Evolutionary conservation across 37 sponge, comb jelly and placozoan genomes (phyloP).

Genomic region (Corticium candelabrum): DNA sequence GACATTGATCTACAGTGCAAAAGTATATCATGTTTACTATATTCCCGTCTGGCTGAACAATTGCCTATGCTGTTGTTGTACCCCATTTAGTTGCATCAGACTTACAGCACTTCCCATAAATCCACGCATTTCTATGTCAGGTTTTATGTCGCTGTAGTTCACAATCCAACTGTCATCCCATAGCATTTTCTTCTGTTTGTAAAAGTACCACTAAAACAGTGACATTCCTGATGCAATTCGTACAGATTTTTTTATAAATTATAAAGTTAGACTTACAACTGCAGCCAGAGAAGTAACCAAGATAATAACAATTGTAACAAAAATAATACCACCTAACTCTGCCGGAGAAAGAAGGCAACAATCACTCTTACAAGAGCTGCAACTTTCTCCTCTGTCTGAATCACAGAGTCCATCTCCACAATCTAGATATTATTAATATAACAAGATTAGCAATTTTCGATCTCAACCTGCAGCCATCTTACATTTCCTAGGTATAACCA

Average conservation of each 20-base stretch:
- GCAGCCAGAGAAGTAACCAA: no score
- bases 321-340: not conserved
- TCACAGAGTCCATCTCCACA: conserved; percentile 56
- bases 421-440: conserved; percentile 10
- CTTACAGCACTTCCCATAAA: not conserved
- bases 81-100: not conserved
- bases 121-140: not conserved
- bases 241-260: no score
- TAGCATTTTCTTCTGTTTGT: conserved; percentile 49
- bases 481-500: conserved; percentile 24
- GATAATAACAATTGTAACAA: no score
- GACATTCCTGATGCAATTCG: no score
- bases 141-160: not conserved
- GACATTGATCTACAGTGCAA: no score
- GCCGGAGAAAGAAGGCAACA: conserved; percentile 33
- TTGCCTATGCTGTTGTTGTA: not conserved
- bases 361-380: conserved; percentile 40
- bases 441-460: not conserved
- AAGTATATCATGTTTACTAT: no score
- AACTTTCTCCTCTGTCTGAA: conserved; percentile 22
- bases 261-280: no score
- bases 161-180: conserved; percentile 18
- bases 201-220: conserved; percentile 35
- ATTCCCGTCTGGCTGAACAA: conserved; percentile 29
- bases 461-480: not conserved